Conservation (phyloP, 2,797 vertebrate genomes). For the Acropternis orthonyx region DNA sequence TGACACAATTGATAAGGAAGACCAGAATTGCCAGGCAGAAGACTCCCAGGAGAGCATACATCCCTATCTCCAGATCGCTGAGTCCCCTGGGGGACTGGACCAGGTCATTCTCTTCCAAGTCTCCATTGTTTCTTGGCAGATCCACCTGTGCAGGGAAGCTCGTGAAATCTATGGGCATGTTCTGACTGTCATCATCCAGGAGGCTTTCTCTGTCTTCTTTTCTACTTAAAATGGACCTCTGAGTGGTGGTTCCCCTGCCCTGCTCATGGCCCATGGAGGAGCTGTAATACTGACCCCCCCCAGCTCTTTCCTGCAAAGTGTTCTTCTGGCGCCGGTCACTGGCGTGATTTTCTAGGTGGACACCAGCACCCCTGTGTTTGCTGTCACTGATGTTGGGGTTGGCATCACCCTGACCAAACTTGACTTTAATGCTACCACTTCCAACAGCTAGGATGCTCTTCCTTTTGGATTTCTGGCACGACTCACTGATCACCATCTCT, state of each 20-base stretch:
- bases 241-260: slow-evolving; percentile 79
- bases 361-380: slow-evolving; percentile 62
- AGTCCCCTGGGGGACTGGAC: slow-evolving; percentile 78
- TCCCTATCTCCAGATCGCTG: slow-evolving; percentile 92
- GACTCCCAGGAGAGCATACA: slow-evolving; percentile 92
- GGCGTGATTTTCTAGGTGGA: slow-evolving; percentile 35
- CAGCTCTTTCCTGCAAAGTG: slow-evolving; percentile 38
- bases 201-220: slow-evolving; percentile 72
- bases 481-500: slow-evolving; percentile 89
- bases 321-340: slow-evolving; percentile 42
- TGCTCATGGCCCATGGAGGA: slow-evolving; percentile 79
- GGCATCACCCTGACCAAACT: slow-evolving; percentile 76
- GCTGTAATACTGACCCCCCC: slow-evolving; percentile 30
- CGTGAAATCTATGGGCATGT: slow-evolving; percentile 80
- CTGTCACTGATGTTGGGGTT: slow-evolving; percentile 70
- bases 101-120: slow-evolving; percentile 76
- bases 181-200: slow-evolving; percentile 74
- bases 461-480: slow-evolving; percentile 90
- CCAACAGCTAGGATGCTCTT: slow-evolving; percentile 88
- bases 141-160: slow-evolving; percentile 83
- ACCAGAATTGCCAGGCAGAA: slow-evolving; percentile 95
- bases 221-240: slow-evolving; percentile 75
- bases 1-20: slow-evolving; percentile 90
- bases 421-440: slow-evolving; percentile 84
- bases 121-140: slow-evolving; percentile 66